Evolutionary conservation across 2,888 invertebrate species (phyloP).

Genomic region (Apodemia duryi): DNA sequence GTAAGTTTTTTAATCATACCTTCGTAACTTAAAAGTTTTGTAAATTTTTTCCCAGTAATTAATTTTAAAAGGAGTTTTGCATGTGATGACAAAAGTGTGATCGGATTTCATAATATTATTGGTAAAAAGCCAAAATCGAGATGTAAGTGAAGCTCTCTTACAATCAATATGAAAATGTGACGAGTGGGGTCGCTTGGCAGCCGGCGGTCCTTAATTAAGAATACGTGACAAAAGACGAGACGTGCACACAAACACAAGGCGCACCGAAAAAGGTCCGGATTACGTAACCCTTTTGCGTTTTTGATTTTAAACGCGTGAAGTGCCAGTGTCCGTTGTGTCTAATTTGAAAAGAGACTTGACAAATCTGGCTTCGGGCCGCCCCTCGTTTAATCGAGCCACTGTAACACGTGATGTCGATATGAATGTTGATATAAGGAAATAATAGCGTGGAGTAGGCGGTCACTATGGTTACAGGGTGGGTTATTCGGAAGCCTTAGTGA

Average conservation of each 20-base stretch:
- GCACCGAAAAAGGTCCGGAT: constrained; percentile 73
- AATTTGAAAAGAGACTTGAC: constrained; percentile 75
- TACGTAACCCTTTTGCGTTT: constrained; percentile 77
- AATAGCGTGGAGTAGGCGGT: constrained; percentile 60
- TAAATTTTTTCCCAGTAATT: no score
- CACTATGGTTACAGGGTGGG: constrained; percentile 66
- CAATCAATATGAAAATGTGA: constrained; percentile 72
- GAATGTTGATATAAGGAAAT: constrained; percentile 76
- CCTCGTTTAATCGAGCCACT: constrained; percentile 69
- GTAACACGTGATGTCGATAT: constrained; percentile 67
- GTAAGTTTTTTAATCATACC: no score
- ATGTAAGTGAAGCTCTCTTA: constrained; percentile 49
- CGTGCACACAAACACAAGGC: constrained; percentile 72
- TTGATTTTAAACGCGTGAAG: constrained; percentile 77
- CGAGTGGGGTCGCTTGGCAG: constrained; percentile 65
- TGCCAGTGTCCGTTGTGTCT: constrained; percentile 63
- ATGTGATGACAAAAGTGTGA: constrained; percentile 12
- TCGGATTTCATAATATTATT: constrained; percentile 43
- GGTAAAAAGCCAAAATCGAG: constrained; percentile 42
- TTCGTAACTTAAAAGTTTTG: no score
- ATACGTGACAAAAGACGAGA: constrained; percentile 80
- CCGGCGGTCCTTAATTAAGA: constrained; percentile 76
- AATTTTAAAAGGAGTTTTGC: background rate
- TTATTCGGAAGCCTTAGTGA: constrained; percentile 55
- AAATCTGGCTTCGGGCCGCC: constrained; percentile 73